A percentile compares a stretch with the other conserved stretches of the same genome.
Conservation (phyloP, 2,797 vertebrate genomes). For the Muraenolepis orangiensis region DNA sequence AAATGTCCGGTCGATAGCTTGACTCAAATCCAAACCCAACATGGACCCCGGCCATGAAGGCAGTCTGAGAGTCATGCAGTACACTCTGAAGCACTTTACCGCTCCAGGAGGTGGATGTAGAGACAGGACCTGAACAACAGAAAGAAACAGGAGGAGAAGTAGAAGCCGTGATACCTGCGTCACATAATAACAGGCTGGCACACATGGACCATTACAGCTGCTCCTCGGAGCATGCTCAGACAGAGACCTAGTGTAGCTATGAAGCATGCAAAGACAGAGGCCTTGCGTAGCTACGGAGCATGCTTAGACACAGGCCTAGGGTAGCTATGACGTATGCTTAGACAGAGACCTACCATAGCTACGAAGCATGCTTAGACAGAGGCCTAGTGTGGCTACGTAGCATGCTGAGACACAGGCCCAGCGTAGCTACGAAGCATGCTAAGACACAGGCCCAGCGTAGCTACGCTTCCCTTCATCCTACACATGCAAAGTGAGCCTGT, state of each 20-base stretch:
- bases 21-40: slow-evolving; percentile 38
- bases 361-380: too few relatives aligned
- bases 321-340: too few relatives aligned
- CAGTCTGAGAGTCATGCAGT: slow-evolving; percentile 31
- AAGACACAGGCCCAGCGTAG: slow-evolving; percentile 41
- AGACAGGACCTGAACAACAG: slow-evolving; percentile 28
- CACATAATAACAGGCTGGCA: not conserved
- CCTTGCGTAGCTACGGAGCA: too few relatives aligned
- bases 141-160: slow-evolving; percentile 14
- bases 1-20: slow-evolving; percentile 22
- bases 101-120: slow-evolving; percentile 44
- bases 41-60: slow-evolving; percentile 14
- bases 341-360: too few relatives aligned
- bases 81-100: slow-evolving; percentile 40
- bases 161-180: not conserved
- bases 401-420: too few relatives aligned
- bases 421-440: too few relatives aligned
- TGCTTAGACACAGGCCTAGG: too few relatives aligned
- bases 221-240: too few relatives aligned
- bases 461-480: slow-evolving; percentile 28
- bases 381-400: too few relatives aligned
- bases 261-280: too few relatives aligned
- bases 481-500: slow-evolving; percentile 46
- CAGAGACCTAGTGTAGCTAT: too few relatives aligned
- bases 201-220: not conserved